phyloP scores from a whole-genome alignment of 2,797 vertebrate genomes.

The Arctocebus calabarensis region DNA sequence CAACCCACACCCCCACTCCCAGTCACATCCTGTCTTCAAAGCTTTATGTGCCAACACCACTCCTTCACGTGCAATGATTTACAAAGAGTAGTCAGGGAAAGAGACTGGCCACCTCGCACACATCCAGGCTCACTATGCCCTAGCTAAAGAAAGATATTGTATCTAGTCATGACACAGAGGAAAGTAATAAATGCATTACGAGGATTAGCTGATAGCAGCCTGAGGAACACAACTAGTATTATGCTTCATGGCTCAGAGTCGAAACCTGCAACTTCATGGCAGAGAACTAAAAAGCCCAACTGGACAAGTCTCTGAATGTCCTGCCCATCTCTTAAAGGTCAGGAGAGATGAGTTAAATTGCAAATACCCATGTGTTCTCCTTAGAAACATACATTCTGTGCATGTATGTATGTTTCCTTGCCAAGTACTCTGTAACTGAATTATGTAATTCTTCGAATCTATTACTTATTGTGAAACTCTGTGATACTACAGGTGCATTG shows the following conservation, averaged over 20 bases:
- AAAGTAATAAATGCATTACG: constrained; percentile 75
- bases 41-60: not conserved
- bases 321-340: not conserved
- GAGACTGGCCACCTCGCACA: constrained; percentile 33
- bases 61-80: not conserved
- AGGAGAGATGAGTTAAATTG: not conserved
- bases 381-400: constrained; percentile 41
- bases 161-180: constrained; percentile 40
- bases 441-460: constrained; percentile 15
- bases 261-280: constrained; percentile 53
- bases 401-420: not conserved
- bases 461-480: constrained; percentile 74
- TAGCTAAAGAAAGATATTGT: constrained; percentile 45
- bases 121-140: fast-evolving
- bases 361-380: not conserved
- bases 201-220: constrained; percentile 70
- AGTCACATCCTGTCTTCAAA: not conserved
- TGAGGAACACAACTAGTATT: constrained; percentile 33
- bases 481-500: constrained; percentile 33
- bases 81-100: not conserved
- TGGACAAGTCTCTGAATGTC: not conserved
- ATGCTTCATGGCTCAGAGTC: not conserved
- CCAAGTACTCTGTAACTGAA: constrained; percentile 47
- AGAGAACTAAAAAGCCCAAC: not conserved
- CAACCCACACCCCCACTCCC: not conserved